A percentile compares a stretch with the other conserved stretches of the same genome.
Evolutionary conservation across 2,113 vertebrate genomes (phyloP).

Genomic region (Uropsilus gracilis): DNA sequence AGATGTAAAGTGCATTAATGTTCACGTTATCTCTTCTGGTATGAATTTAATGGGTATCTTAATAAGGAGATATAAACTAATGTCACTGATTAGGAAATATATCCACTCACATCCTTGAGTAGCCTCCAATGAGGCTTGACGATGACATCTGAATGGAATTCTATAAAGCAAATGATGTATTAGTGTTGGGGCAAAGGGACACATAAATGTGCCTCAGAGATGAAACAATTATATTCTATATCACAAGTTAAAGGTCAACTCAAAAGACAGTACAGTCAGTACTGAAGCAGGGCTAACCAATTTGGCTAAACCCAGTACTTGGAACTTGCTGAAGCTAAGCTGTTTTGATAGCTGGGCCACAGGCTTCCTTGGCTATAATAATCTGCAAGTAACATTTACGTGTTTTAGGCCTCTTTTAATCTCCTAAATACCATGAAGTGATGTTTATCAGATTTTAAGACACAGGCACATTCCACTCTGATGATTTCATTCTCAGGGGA

Average conservation of each 20-base stretch:
- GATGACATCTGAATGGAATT: slow-evolving; percentile 70
- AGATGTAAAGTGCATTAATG: slow-evolving; percentile 75
- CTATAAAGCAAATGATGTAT: slow-evolving; percentile 76
- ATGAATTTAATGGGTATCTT: slow-evolving; percentile 79
- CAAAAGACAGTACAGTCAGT: slow-evolving; percentile 56
- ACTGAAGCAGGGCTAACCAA: slow-evolving; percentile 24
- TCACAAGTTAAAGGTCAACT: slow-evolving; percentile 67
- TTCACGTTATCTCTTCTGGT: slow-evolving; percentile 72
- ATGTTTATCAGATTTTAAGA: slow-evolving; percentile 81
- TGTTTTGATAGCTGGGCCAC: slow-evolving; percentile 68
- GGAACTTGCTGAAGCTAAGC: slow-evolving; percentile 60
- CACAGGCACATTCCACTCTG: slow-evolving; percentile 57
- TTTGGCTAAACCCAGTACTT: slow-evolving; percentile 52
- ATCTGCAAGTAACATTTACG: slow-evolving; percentile 75
- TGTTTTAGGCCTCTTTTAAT: slow-evolving; percentile 81
- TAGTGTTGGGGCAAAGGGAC: slow-evolving; percentile 47
- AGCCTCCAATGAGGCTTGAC: slow-evolving; percentile 60
- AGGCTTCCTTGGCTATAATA: slow-evolving; percentile 71
- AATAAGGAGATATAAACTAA: slow-evolving; percentile 80
- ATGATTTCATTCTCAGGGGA: slow-evolving; percentile 81
- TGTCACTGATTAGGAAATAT: slow-evolving; percentile 73
- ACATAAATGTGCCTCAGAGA: slow-evolving; percentile 77
- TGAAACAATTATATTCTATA: slow-evolving; percentile 68
- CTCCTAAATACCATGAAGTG: slow-evolving; percentile 63
- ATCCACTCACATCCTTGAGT: slow-evolving; percentile 58